phyloP scores from a whole-genome alignment of 1,140 invertebrate species.

The Paracyclopina nana region DNA sequence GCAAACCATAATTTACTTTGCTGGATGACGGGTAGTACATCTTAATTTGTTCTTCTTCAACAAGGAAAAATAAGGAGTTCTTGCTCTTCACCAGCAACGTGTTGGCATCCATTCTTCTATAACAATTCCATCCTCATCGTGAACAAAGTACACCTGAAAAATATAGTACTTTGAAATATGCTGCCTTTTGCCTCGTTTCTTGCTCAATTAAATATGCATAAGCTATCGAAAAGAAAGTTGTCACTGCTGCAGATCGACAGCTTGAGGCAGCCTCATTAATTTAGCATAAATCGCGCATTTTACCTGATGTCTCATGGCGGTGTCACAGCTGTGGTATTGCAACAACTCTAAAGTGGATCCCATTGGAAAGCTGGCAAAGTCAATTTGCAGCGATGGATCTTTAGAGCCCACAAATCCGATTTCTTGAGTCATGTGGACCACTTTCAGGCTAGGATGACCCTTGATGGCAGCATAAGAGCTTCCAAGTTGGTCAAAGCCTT shows the following conservation, averaged over 20 bases:
- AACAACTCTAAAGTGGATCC: conserved; percentile 18
- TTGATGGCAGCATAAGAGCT: conserved; percentile 20
- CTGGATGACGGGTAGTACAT: too few species aligned
- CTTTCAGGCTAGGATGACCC: conserved; percentile 18
- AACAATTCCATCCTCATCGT: not conserved
- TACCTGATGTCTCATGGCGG: not conserved
- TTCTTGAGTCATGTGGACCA: conserved; percentile 24
- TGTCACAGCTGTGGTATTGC: not conserved
- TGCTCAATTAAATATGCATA: not conserved
- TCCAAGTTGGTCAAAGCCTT: conserved; percentile 18
- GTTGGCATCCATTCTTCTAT: not conserved
- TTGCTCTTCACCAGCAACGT: not conserved
- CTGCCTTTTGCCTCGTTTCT: not conserved
- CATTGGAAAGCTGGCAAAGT: conserved; percentile 22
- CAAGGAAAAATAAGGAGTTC: too few species aligned
- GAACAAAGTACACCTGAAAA: not conserved
- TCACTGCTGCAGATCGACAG: too few species aligned
- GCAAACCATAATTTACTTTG: too few species aligned
- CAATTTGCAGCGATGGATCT: conserved; percentile 19
- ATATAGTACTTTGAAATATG: not conserved
- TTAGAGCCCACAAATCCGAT: conserved; percentile 23
- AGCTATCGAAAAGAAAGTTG: too few species aligned
- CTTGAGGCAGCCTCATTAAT: too few species aligned
- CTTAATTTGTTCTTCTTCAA: too few species aligned
- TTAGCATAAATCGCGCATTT: too few species aligned